These are phyloP conservation scores for crab-eating macaque (Macaca fascicularis) DNA, from an alignment of 2,113 vertebrate genomes.

Conservation along the genomic window DNA sequence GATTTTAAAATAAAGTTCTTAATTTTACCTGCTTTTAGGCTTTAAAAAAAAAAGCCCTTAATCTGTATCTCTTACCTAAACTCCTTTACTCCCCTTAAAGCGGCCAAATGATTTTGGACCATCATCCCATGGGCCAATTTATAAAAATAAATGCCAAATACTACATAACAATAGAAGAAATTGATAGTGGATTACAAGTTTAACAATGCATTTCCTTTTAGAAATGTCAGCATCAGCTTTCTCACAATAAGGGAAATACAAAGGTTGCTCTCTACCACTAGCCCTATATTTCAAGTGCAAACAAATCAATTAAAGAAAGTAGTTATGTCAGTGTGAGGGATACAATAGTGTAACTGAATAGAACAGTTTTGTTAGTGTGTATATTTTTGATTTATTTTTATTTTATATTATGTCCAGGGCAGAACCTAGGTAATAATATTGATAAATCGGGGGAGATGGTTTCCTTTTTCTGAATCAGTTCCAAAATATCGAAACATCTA, in stretches of 20 bases:
- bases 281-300: slow-evolving; percentile 36
- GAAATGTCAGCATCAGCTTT: slow-evolving; percentile 33
- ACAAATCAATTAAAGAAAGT: slow-evolving; percentile 1
- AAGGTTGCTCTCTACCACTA: background rate
- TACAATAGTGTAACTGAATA: background rate
- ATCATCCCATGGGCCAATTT: background rate
- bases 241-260: slow-evolving; percentile 35
- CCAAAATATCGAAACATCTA: background rate
- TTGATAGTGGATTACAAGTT: slow-evolving; percentile 8
- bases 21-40: slow-evolving; percentile 17
- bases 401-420: slow-evolving; percentile 2
- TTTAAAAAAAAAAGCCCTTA: background rate
- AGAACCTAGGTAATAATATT: slow-evolving; percentile 5
- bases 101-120: background rate
- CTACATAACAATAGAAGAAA: slow-evolving; percentile 45
- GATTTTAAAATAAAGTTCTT: slow-evolving; percentile 21
- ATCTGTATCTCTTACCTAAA: background rate
- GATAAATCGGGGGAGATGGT: background rate
- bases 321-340: background rate
- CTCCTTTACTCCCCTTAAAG: background rate
- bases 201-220: slow-evolving; percentile 44
- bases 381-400: slow-evolving; percentile 8
- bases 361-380: background rate
- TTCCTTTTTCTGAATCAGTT: slow-evolving; percentile 17
- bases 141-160: slow-evolving; percentile 57